Evolutionary conservation across 2,113 vertebrate species (phyloP), one percentile per base, ranked within the genome.

Genomic region (Myrmophylax atrothorax): DNA sequence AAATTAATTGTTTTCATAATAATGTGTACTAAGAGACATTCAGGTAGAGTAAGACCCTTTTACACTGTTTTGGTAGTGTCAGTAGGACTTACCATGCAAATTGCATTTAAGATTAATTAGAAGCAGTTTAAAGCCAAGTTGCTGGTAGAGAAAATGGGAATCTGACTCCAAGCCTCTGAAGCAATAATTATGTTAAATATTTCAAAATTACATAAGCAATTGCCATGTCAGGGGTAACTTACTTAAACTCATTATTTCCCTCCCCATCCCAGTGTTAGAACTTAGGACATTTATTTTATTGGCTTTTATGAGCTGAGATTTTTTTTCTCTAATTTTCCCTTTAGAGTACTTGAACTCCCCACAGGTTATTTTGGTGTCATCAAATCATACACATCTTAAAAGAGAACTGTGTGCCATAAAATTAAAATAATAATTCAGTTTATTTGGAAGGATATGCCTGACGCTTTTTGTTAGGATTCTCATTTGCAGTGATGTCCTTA

Each of bases 401-500:
- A 84, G 92, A 97, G 44, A 91, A 94, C 70, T 97, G 52, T 70
- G 31, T 68, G 44, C 82, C 91, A 87, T 81, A 73, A 98, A 98
- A 97, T 97, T 97, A 97, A 97, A 98, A 96, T 19, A 97, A 96
- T 62, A 68, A 90, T 97, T 96, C 47, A 44, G 73, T 97, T 96
- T 97, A 97, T 96, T 97, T 97, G 80, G 80, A 95, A 96, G 67
- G 31, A 28, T 69, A 37, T 94, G 90, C 77, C 47, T 68, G 93
- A 92, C 97, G 96, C 92, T 92, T 94, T 95, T 95, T 77, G 44
- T 94, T 67, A 73, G 87, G 79, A 92, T 93, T 94, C 94, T 93
- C 94, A 86, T 94, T 93, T 87, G 80, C 95, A 89, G 86, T 78
- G 87, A 96, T 94, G 79, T 91, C 83, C 94, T 96, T 95, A 96